These are phyloP conservation scores for Catharus fuscescens DNA, from an alignment of 2,113 vertebrate species.

Conservation along the genomic window DNA sequence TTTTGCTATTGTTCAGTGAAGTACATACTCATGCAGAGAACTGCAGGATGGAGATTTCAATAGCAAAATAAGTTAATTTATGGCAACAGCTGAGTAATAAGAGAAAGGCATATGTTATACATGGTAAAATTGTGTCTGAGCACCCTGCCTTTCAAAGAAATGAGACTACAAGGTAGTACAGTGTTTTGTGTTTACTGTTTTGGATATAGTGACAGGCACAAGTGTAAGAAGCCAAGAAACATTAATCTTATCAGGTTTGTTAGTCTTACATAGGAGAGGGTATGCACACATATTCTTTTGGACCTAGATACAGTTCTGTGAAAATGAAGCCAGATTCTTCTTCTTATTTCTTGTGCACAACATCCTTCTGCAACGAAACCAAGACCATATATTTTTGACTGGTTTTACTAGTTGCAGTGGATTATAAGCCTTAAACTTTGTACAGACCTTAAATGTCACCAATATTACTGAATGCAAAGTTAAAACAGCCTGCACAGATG, in stretches of 20 bases:
- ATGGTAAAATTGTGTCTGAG: not conserved
- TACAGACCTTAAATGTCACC: slow-evolving; percentile 49
- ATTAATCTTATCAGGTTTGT: not conserved
- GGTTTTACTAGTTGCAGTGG: slow-evolving; percentile 7
- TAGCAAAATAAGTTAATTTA: slow-evolving; percentile 36
- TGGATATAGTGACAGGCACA: not conserved
- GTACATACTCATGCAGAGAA: slow-evolving; percentile 25
- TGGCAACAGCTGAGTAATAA: not conserved
- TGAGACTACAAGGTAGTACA: not conserved
- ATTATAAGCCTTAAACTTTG: slow-evolving; percentile 57
- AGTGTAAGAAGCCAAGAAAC: not conserved
- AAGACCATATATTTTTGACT: slow-evolving; percentile 38
- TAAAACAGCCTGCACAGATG: slow-evolving; percentile 64
- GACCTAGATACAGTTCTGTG: not conserved
- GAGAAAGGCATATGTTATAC: not conserved
- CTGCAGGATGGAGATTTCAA: slow-evolving; percentile 9
- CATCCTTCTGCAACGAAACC: not conserved
- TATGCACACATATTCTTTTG: not conserved
- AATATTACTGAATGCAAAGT: slow-evolving; percentile 54
- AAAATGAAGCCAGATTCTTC: not conserved
- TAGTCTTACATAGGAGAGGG: not conserved
- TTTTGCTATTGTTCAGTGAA: slow-evolving; percentile 40
- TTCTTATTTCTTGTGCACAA: not conserved
- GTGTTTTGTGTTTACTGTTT: not conserved
- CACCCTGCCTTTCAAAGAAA: not conserved